Conservation (phyloP, 2,113 vertebrate genomes). For the Helogale parvula region DNA sequence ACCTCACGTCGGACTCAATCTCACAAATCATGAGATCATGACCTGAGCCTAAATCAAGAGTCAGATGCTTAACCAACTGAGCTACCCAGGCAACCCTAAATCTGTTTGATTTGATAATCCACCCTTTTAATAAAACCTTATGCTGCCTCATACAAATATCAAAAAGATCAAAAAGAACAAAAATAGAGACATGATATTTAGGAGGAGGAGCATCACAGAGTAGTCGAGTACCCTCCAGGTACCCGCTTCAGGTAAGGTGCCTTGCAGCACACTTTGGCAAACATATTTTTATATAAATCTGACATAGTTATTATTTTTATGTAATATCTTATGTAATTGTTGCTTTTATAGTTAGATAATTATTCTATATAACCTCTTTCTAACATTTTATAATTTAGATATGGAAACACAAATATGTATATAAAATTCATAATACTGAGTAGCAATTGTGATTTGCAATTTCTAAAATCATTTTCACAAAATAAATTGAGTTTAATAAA, state of each 20-base stretch:
- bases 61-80: too few relatives aligned
- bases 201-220: rapidly evolving
- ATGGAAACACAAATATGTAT: background rate
- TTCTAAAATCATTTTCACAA: background rate
- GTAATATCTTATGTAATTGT: background rate
- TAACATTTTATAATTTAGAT: background rate
- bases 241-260: rapidly evolving
- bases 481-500: background rate
- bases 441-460: background rate
- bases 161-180: background rate
- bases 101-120: background rate
- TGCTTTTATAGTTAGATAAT: background rate
- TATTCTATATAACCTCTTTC: background rate
- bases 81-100: background rate
- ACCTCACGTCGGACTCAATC: too few relatives aligned
- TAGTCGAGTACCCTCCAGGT: background rate
- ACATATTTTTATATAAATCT: background rate
- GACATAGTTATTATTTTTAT: background rate
- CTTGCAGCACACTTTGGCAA: background rate
- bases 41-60: too few relatives aligned
- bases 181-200: background rate
- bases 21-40: too few relatives aligned
- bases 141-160: background rate
- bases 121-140: background rate
- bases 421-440: background rate